Evolutionary conservation across 2,113 vertebrate species (phyloP).

Genomic region (Arvicanthis niloticus): DNA sequence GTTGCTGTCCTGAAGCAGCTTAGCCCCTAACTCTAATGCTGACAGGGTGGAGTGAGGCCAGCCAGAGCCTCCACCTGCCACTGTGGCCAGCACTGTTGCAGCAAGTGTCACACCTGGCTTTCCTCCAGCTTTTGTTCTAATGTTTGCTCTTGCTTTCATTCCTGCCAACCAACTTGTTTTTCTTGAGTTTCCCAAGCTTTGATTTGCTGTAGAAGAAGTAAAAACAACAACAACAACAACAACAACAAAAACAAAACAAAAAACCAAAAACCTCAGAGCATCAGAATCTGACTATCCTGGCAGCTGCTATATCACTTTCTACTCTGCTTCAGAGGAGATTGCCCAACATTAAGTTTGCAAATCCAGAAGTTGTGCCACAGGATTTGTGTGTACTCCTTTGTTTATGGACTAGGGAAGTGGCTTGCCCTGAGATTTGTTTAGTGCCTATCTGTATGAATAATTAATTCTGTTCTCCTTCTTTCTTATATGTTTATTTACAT

Average conservation of each 20-base stretch:
- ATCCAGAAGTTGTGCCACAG: slow-evolving; percentile 75
- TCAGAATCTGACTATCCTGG: slow-evolving; percentile 65
- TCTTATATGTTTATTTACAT: background rate
- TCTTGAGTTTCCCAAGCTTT: slow-evolving; percentile 63
- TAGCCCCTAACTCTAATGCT: background rate
- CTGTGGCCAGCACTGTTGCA: background rate
- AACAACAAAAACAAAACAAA: too few species aligned
- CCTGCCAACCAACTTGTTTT: slow-evolving; percentile 51
- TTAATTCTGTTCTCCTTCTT: slow-evolving; percentile 55
- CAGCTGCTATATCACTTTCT: background rate
- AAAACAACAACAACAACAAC: too few species aligned
- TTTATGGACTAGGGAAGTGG: slow-evolving; percentile 60
- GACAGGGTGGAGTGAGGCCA: background rate
- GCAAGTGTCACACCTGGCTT: background rate
- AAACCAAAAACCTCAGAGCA: slow-evolving; percentile 39
- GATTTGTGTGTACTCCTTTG: slow-evolving; percentile 37
- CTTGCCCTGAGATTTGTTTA: slow-evolving; percentile 60
- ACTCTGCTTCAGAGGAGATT: slow-evolving; percentile 68
- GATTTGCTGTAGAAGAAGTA: slow-evolving; percentile 68
- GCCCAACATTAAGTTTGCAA: slow-evolving; percentile 54
- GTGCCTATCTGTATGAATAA: slow-evolving; percentile 29
- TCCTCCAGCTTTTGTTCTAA: background rate
- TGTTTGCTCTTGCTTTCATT: slow-evolving; percentile 42
- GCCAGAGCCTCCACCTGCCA: background rate
- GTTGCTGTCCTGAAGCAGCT: background rate